Evolutionary conservation across 2,888 invertebrate genomes (phyloP), one percentile per base, ranked within the genome.

Genomic region (Opisthograptis luteolata): DNA sequence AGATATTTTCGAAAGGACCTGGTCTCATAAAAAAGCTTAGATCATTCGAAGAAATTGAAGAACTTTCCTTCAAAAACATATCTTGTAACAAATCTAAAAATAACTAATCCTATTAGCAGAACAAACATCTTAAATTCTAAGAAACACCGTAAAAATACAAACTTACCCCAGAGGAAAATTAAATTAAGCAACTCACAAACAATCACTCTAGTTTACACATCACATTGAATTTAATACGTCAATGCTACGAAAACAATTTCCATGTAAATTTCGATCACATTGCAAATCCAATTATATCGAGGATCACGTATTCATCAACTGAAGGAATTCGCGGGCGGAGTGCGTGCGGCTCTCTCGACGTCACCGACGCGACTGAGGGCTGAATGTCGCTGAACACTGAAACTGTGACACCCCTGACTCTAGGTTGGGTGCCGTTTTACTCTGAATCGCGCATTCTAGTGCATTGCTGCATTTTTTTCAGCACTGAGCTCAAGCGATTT

Each of bases 241-340:
- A 58, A 41, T 49, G 48, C 55, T 54, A 44, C 55, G 39, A 42
- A 52, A 49, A 57, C 47, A 39, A 54, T 56, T 43, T 55, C 31
- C 51, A 54, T 58, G 55, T 54, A 49, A 60, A 57, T 49, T 60
- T 60, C 44, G 57, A 55, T 60, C 56, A 55, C 54, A 49, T 45
- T 44, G 49, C 47, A 39, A 37, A 58, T 60, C 52, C 54, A 58
- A 58, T 63, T 51, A 47, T 43, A 42, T 46, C 34, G 49, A 34
- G 46, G 44, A 39, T 37, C 55, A 60, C 54, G 58, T 51, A 53
- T 39, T 47, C 34, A 46, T 25, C 37, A 49, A 43, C 43, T 49
- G 43, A 39, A 25, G 31, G 28, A 1, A 9, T 10, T 8, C 5
- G 13, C 25, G 30, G 10, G 37, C 19, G 40, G 7, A 27, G 24